Evolutionary conservation across 2,797 vertebrate genomes (phyloP).

Genomic region (Sebastes cheni): DNA sequence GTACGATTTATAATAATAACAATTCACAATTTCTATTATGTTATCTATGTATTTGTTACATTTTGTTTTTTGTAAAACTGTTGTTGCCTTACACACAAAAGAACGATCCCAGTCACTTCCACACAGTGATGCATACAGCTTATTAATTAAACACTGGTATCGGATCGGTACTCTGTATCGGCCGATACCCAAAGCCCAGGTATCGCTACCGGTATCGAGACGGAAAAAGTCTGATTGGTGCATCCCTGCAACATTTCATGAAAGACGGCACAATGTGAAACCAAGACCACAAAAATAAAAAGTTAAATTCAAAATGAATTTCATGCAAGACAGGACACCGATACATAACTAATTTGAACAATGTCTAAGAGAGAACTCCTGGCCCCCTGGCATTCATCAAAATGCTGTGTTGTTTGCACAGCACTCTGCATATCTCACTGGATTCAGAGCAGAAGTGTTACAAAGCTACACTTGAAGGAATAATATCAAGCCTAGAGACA

Average conservation of each 20-base stretch:
- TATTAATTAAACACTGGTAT: too few relatives aligned
- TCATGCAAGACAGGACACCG: background rate
- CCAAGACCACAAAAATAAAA: background rate
- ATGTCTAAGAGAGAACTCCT: background rate
- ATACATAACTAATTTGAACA: background rate
- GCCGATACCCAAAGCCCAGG: too few relatives aligned
- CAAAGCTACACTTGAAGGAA: slow-evolving; percentile 35
- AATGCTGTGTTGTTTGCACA: slow-evolving; percentile 39
- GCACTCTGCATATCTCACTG: slow-evolving; percentile 24
- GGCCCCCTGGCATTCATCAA: background rate
- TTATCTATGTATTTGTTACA: too few relatives aligned
- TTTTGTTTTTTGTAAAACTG: too few relatives aligned
- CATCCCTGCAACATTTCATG: background rate
- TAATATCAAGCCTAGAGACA: slow-evolving; percentile 38
- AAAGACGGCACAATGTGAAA: background rate
- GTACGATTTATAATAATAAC: too few relatives aligned
- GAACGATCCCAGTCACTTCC: too few relatives aligned
- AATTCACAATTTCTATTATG: accelerated
- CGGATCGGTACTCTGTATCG: too few relatives aligned
- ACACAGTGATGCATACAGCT: too few relatives aligned
- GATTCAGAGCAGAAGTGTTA: slow-evolving; percentile 41
- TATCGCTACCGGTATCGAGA: too few relatives aligned
- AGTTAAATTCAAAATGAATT: background rate
- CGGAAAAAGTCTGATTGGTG: too few relatives aligned
- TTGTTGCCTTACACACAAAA: too few relatives aligned